These are phyloP conservation scores for Microctenopoma lineatum DNA, from an alignment of 2,797 vertebrate genomes.

Conservation along the genomic window DNA sequence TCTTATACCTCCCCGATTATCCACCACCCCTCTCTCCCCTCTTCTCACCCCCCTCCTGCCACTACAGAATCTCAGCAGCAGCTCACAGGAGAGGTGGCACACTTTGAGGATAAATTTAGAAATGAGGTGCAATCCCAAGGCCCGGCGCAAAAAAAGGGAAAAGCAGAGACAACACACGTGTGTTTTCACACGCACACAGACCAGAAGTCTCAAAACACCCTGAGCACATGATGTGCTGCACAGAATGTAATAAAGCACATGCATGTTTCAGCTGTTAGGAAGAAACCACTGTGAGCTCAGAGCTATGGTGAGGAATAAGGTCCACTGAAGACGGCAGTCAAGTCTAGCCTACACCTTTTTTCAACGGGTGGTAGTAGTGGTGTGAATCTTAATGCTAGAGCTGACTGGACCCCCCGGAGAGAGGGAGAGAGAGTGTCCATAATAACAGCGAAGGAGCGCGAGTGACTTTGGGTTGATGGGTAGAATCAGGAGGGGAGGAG, in stretches of 20 bases:
- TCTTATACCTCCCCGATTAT: conserved; percentile 57
- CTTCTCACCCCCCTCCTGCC: conserved; percentile 39
- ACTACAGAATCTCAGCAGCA: conserved; percentile 87
- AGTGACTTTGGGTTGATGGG: conserved; percentile 49
- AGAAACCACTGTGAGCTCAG: neutral
- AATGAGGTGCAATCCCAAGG: conserved; percentile 85
- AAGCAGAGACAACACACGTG: conserved; percentile 54
- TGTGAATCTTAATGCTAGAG: conserved; percentile 55
- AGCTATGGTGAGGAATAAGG: neutral
- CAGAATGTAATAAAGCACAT: conserved; percentile 12
- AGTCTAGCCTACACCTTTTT: conserved; percentile 20
- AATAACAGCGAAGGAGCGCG: conserved; percentile 15
- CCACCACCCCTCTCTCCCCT: conserved; percentile 23
- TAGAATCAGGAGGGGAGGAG: conserved; percentile 27
- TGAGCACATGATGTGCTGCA: neutral
- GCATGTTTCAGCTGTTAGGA: conserved; percentile 3
- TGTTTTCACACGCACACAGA: conserved; percentile 34
- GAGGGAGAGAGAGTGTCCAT: conserved; percentile 31
- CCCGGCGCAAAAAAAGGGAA: conserved; percentile 61
- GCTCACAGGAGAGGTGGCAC: conserved; percentile 94
- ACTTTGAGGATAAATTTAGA: conserved; percentile 91
- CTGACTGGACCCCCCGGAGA: conserved; percentile 60
- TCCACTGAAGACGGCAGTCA: neutral
- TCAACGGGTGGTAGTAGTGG: conserved; percentile 34
- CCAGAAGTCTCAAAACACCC: conserved; percentile 25